Percentiles rank a stretch among this genome's conserved stretches.
Evolutionary conservation across 2,113 vertebrate species (phyloP).

Genomic region (Prunella himalayana): DNA sequence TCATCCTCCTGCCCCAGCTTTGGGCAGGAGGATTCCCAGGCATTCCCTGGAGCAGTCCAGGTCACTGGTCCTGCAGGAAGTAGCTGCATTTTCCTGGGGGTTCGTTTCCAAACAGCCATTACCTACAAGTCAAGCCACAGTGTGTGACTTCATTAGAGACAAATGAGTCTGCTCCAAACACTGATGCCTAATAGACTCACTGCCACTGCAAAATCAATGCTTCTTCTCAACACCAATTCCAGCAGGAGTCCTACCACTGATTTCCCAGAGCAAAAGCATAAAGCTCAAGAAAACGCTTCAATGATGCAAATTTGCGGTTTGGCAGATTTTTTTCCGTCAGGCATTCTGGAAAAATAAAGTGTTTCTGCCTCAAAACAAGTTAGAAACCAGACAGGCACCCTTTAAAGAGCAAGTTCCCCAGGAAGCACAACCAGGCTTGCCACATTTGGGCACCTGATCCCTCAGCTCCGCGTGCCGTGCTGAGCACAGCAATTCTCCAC

Average conservation of each 20-base stretch:
- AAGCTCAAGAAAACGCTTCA: not conserved
- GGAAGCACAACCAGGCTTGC: not conserved
- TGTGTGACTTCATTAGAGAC: not conserved
- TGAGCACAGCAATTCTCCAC: not conserved
- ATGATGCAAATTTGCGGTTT: not conserved
- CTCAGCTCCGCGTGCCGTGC: not conserved
- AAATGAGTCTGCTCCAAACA: not conserved
- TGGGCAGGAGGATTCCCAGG: not conserved
- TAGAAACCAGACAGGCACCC: not conserved
- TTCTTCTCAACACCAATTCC: not conserved
- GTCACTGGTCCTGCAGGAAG: not conserved
- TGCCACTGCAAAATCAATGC: not conserved
- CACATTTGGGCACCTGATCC: not conserved
- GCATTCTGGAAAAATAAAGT: not conserved
- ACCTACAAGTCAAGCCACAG: not conserved
- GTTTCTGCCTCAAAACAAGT: not conserved
- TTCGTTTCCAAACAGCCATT: not conserved
- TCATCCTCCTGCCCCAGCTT: not conserved
- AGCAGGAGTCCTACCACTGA: not conserved
- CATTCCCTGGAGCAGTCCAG: not conserved
- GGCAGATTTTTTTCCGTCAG: not conserved
- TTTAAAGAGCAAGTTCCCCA: not conserved
- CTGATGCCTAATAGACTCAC: not conserved
- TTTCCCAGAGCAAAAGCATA: not conserved
- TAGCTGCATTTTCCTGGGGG: fast-evolving